Evolutionary conservation across 2,113 vertebrate species (phyloP), one percentile per base, ranked within the genome.

Genomic region (Fulica atra): DNA sequence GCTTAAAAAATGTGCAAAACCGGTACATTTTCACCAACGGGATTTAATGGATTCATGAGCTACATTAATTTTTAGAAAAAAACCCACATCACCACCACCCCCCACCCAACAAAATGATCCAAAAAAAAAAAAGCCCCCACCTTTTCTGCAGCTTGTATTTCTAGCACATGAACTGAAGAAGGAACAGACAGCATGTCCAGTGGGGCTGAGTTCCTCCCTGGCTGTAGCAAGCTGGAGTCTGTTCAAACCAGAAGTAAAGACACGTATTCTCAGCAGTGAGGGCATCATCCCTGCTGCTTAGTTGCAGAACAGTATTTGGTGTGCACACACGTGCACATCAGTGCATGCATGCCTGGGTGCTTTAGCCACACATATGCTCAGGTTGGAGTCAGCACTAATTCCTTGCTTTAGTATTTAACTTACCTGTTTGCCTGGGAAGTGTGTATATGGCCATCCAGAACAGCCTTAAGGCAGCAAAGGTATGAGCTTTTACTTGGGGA

Each of bases 281-380:
- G 16, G 16, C 28, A 24, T 33, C 3, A 2, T 0, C 0, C 20
- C 12, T 2, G 2, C 46, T 26, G 23, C 2, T 18, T 17, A 31
- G 33, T 2, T n/a, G 46, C 70, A 77, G 48, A 54, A 48, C 9
- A 28, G 1, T 13, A 24, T 8, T 24, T 7, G 60, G 5, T 6
- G 11, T 18, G 24, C 6, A 9, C 2, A 8, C 3, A 3, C 7
- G 23, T 38, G 46, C 16, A 6, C 8, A 16, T 21, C 44, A 24
- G 10, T 25, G 7, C n/a, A 3, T 1, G 5, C 19, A 13, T 5
- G 33, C 25, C 42, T 42, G 42, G 48, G 48, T 48, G 48, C 20
- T 53, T 63, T 12, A 70, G 60, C 65, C 65, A 35, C 61, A 33
- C 16, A 3, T 3, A 25, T 7, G 33, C 23, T 4, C 20, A n/a